phyloP scores from a whole-genome alignment of 37 sponge, comb jelly and placozoan species.

The Bolinopsis microptera region DNA sequence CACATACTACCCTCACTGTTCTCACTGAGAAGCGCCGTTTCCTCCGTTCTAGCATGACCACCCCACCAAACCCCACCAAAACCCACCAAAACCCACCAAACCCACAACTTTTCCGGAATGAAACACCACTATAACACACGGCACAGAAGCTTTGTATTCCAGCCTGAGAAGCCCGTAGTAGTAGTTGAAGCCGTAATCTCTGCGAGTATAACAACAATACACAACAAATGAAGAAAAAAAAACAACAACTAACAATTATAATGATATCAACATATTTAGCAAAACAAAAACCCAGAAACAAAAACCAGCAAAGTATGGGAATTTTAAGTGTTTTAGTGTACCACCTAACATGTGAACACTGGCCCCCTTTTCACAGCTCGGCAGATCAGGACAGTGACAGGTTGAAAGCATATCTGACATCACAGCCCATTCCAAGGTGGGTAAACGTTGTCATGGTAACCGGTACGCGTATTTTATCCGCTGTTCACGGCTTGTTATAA shows the following conservation, averaged over 20 bases:
- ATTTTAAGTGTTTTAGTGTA: neutral
- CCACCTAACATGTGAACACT: neutral
- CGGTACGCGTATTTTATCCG: neutral
- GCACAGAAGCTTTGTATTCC: neutral
- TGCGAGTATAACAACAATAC: no score
- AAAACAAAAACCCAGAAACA: neutral
- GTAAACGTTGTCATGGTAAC: neutral
- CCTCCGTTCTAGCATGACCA: neutral
- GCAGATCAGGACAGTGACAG: conserved; percentile 11
- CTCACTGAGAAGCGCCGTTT: neutral
- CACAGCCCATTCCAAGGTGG: conserved; percentile 20
- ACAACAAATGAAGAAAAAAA: no score
- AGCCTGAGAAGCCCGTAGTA: neutral
- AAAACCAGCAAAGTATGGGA: neutral
- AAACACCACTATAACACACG: neutral
- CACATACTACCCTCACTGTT: neutral
- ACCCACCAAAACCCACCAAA: no score
- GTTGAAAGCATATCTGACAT: conserved; percentile 51
- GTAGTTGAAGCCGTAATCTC: neutral
- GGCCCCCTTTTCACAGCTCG: neutral
- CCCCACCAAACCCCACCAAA: no score
- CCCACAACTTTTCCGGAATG: neutral
- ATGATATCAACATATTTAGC: no score
- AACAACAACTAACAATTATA: no score
- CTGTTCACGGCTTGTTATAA: neutral